These are phyloP conservation scores for Lepidurus arcticus DNA, from an alignment of 1,140 invertebrate species.

Conservation along the genomic window DNA sequence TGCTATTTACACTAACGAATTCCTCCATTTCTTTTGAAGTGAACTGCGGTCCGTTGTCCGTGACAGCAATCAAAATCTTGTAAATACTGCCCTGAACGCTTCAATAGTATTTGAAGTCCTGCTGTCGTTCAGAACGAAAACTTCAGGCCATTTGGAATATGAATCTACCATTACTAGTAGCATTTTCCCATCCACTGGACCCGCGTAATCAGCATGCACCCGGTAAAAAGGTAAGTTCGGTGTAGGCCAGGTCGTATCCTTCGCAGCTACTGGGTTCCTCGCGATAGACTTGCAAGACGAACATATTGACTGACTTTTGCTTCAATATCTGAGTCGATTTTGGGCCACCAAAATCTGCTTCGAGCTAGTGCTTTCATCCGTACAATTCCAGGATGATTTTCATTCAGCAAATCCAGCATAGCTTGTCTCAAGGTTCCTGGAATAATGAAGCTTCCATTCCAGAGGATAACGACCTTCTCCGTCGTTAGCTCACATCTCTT, in stretches of 20 bases:
- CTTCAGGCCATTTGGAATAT: slow-evolving; percentile 47
- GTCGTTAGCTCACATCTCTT: neutral
- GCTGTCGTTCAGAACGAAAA: slow-evolving; percentile 34
- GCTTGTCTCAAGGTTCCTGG: slow-evolving; percentile 35
- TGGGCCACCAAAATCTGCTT: slow-evolving; percentile 47
- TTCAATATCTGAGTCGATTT: slow-evolving; percentile 47
- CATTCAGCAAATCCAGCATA: slow-evolving; percentile 43
- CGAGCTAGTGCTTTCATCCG: slow-evolving; percentile 49
- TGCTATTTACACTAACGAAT: slow-evolving; percentile 45
- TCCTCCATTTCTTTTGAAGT: slow-evolving; percentile 43
- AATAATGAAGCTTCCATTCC: slow-evolving; percentile 37
- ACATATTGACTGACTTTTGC: slow-evolving; percentile 36
- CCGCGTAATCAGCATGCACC: slow-evolving; percentile 46
- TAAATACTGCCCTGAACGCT: slow-evolving; percentile 42
- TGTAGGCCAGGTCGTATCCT: slow-evolving; percentile 23
- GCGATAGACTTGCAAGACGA: slow-evolving; percentile 31
- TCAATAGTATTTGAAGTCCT: slow-evolving; percentile 30
- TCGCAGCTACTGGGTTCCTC: slow-evolving; percentile 32
- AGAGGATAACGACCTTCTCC: slow-evolving; percentile 20
- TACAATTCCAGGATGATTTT: slow-evolving; percentile 46
- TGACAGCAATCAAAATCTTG: slow-evolving; percentile 45
- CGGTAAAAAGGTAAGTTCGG: slow-evolving; percentile 31
- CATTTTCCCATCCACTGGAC: slow-evolving; percentile 42
- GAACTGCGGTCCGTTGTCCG: slow-evolving; percentile 47
- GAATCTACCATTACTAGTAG: slow-evolving; percentile 48